Evolutionary conservation across 2,113 vertebrate genomes (phyloP), one percentile per base, ranked within the genome.

Genomic region (Nyctereutes procyonoides): DNA sequence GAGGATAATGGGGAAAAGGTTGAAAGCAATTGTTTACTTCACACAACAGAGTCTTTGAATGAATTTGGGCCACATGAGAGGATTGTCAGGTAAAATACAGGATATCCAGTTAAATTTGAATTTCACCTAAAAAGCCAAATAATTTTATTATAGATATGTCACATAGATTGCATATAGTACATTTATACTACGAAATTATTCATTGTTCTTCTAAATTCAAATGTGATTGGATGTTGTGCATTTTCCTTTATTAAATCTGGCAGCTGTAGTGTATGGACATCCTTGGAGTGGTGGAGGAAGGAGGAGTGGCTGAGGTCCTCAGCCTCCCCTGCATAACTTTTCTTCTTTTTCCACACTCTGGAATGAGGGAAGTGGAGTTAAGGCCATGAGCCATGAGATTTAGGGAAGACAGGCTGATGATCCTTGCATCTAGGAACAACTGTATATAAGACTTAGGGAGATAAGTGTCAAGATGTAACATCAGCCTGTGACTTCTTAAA

Each of bases 1-100:
- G 30, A 91, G 9, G 22, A 60, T 79, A 51, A 88, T 60, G 81
- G 56, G 20, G 14, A 76, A 76, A 77, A 43, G 19, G 35, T 83
- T 80, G 74, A 86, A 95, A 77, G 17, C 22, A 93, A 86, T 93
- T 92, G 85, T 91, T 26, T 73, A 43, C 58, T 84, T 93, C 43
- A 82, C 32, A 8, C 22, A 82, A 56, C 38, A 67, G 60, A 65
- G 20, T 71, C 28, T 92, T 93, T 67, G n/a, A 73, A 58, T 93
- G 56, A 84, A 82, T 88, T 85, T 90, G 10, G 17, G 79, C n/a
- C 89, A 81, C 38, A 51, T 24, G 8, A 38, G 24, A 84, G 11
- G 32, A 10, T 82, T 95, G 19, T 22, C 16, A 96, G 51, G 35
- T 67, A 92, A 89, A 96, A 89, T 53, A 73, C 1, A 62, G n/a